phyloP scores from a whole-genome alignment of 2,797 vertebrate species.

The Steatocranus sp. region DNA sequence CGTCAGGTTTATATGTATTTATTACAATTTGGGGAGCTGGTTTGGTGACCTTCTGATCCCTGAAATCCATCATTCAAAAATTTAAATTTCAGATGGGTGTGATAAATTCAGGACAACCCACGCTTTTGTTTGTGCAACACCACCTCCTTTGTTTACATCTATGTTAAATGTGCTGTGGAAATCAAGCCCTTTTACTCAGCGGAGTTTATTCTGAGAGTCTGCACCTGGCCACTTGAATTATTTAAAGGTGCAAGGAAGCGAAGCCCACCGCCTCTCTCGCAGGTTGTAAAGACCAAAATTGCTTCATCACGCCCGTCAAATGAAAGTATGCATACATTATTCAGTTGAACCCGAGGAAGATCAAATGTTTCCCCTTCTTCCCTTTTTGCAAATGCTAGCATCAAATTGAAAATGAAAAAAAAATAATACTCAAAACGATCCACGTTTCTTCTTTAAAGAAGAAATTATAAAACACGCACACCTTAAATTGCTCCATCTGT shows the following conservation, averaged over 20 bases:
- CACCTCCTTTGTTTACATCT: neutral
- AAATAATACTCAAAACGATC: accelerated
- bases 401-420: neutral
- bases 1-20: neutral
- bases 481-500: neutral
- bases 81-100: neutral
- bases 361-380: slow-evolving; percentile 74
- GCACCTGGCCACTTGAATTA: slow-evolving; percentile 93
- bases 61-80: neutral
- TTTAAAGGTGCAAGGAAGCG: slow-evolving; percentile 88
- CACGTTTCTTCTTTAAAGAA: neutral
- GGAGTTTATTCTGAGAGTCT: slow-evolving; percentile 75
- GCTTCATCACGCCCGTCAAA: slow-evolving; percentile 91
- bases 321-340: slow-evolving; percentile 95
- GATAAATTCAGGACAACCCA: neutral
- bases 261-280: slow-evolving; percentile 68
- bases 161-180: slow-evolving; percentile 29
- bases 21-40: neutral
- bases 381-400: slow-evolving; percentile 6
- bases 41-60: neutral
- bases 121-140: slow-evolving; percentile 20
- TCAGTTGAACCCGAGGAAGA: slow-evolving; percentile 90
- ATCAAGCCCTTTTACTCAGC: slow-evolving; percentile 5
- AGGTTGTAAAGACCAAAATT: slow-evolving; percentile 93
- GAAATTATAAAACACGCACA: neutral